phyloP scores from a whole-genome alignment of 2,113 vertebrate species.

The Salvelinus alpinus region DNA sequence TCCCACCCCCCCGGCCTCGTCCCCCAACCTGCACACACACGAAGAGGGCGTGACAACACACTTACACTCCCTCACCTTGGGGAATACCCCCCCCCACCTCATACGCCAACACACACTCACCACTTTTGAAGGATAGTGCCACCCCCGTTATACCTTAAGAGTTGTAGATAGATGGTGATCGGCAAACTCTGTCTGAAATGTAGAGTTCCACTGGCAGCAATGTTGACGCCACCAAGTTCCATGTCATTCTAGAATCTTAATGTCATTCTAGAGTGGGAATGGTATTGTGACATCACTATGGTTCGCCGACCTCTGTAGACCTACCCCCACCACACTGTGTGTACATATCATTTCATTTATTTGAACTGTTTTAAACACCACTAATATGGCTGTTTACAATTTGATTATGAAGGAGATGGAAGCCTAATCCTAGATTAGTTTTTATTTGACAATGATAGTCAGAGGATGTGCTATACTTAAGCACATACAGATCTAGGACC shows the following conservation, averaged over 20 bases:
- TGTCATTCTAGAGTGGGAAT: not conserved
- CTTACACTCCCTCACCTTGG: not conserved
- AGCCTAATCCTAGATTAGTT: not conserved
- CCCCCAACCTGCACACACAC: not conserved
- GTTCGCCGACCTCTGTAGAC: not conserved
- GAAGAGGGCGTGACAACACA: not conserved
- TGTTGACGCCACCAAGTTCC: not conserved
- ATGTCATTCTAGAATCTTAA: too few relatives aligned
- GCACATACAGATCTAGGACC: not conserved
- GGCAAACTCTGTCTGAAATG: not conserved
- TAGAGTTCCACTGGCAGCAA: not conserved
- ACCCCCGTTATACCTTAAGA: not conserved
- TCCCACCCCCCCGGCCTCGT: not conserved
- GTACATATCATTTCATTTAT: slow-evolving; percentile 44
- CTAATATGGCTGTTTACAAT: slow-evolving; percentile 27
- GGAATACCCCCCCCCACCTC: not conserved
- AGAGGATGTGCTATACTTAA: not conserved
- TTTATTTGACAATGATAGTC: not conserved
- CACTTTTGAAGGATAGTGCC: too few relatives aligned
- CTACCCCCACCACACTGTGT: slow-evolving; percentile 20
- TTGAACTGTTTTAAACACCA: slow-evolving; percentile 16
- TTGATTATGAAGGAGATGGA: slow-evolving; percentile 1
- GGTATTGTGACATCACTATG: not conserved
- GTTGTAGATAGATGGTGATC: not conserved
- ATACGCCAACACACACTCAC: slow-evolving; percentile 19